Base-by-base conservation (phyloP, 64 coral and sea anemone genomes). In the Trachythela sp. region DNA sequence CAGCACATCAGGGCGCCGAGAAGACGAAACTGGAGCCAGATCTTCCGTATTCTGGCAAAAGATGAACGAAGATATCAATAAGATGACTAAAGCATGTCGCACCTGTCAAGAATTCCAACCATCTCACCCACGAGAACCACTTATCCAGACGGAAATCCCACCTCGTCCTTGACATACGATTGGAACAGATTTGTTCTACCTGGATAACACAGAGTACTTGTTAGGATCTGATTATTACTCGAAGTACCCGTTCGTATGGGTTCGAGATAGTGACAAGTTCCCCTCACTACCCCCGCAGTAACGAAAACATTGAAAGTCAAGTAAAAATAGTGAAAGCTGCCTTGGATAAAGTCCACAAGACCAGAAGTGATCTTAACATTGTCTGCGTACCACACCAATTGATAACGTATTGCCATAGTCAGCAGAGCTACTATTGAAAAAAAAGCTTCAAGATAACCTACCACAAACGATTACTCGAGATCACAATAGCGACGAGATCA, bases 221-320 rank as follows among this genome's bases (percentile, higher is more conserved):
- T 30, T 80, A 15, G 56, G 13, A 24, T 20, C 75, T 36, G 75
- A 37, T 36, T 80, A 80, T 37, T 80, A 36, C 37, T 80, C 75
- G 32, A 80, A 80, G 34, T 80, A 37, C 37, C 75, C 30, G 33
- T 80, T 80, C 34, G 30, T 80, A 84, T 1, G 39, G 77, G 24
- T 84, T 90, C 22, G 4, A 84, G 14, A 70, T 83, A 38, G 29
- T 64, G 1, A 90, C 89, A 84, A 90, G 80, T 83, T 90, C 77
- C 22, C 75, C 77, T 13, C 89, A 84, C 77, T 84, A 84, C n/a
- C 77, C 43, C 7, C 15, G 36, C 0, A 90, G 88, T 48, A 90
- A 90, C 26, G 48, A 42, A 48, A 76, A 67, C 30, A 80, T 37
- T 17, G 34, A 80, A 80, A 37, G 33, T 9, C 75, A 80, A 80